A percentile compares a stretch with the other conserved stretches of the same genome.
Evolutionary conservation across 2,888 invertebrate species (phyloP).

Genomic region (Erynnis tages): DNA sequence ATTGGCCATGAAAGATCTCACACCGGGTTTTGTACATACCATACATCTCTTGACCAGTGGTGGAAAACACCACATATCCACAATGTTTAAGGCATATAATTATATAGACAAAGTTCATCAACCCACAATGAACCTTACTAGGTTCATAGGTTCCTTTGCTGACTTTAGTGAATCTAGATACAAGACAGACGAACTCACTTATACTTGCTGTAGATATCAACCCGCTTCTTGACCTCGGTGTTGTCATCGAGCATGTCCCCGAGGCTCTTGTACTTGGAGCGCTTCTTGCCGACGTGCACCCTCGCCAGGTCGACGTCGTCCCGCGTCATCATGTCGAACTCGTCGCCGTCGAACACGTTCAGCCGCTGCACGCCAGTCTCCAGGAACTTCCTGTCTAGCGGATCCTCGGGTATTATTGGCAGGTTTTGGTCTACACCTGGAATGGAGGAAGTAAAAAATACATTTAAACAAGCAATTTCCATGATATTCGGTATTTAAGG

Average conservation of each 20-base stretch:
- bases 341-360: slow-evolving; percentile 89
- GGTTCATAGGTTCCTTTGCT: too few species aligned
- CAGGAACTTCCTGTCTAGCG: slow-evolving; percentile 73
- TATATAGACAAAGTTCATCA: too few species aligned
- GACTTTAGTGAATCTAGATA: not conserved
- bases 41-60: too few species aligned
- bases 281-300: slow-evolving; percentile 82
- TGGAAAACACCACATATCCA: too few species aligned
- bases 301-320: slow-evolving; percentile 75
- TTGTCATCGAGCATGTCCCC: slow-evolving; percentile 87
- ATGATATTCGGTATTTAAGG: too few species aligned
- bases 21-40: too few species aligned
- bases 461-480: too few species aligned
- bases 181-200: slow-evolving; percentile 50
- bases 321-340: slow-evolving; percentile 88
- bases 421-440: slow-evolving; percentile 75
- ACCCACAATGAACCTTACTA: too few species aligned
- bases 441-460: not conserved
- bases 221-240: slow-evolving; percentile 71
- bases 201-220: slow-evolving; percentile 82
- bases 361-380: slow-evolving; percentile 81
- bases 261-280: slow-evolving; percentile 82
- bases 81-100: too few species aligned
- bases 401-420: slow-evolving; percentile 84
- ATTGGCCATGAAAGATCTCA: too few species aligned